Base-by-base conservation (phyloP, 1,140 invertebrate genomes). In the Rhopalosiphum padi region DNA sequence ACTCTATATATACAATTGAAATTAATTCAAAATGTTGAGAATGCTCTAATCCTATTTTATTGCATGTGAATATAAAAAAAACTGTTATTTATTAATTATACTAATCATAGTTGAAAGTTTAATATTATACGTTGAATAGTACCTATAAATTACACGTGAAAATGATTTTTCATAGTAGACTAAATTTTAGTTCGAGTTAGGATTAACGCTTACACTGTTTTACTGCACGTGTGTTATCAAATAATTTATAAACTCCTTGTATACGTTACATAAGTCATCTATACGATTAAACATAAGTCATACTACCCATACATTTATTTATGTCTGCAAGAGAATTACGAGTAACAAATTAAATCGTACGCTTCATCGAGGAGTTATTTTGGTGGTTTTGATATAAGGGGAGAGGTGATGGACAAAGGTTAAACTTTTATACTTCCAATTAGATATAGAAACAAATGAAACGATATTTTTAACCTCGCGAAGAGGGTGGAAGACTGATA, bases 371-470 rank as follows among this genome's bases (percentile, higher is more conserved):
- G 8, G 30, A 51, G n/a, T 35, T 46, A 51, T 88, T 88, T 88
- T 35, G 46, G 46, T 48, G 86, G 30, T 51, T 88, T n/a, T 51
- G 46, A 21, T n/a, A 35, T 35, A 88, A 22, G 46, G n/a, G 2
- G 21, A 30, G 23, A 88, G 0, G 21, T 22, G 48, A 88, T 88
- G 25, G n/a, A 51, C 46, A 5, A 48, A 51, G 30, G 30, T 48
- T 46, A 48, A 87, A 88, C 86, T 88, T 51, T 51, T n/a, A 51
- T 51, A n/a, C 35, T 88, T 51, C n/a, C 86, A 88, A 51, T 88
- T 88, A 30, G 18, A 35, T 8, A 48, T 53, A 35, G 46, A 46
- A 88, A 41, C 41, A 41, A 41, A 41, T 41, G 41, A 41, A 41
- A 88, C 21, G n/a, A 88, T 88, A 53, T 88, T 53, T 88, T 51